A percentile compares a stretch with the other conserved stretches of the same genome.
phyloP scores from a whole-genome alignment of 2,113 vertebrate species.

The Oriolus oriolus region DNA sequence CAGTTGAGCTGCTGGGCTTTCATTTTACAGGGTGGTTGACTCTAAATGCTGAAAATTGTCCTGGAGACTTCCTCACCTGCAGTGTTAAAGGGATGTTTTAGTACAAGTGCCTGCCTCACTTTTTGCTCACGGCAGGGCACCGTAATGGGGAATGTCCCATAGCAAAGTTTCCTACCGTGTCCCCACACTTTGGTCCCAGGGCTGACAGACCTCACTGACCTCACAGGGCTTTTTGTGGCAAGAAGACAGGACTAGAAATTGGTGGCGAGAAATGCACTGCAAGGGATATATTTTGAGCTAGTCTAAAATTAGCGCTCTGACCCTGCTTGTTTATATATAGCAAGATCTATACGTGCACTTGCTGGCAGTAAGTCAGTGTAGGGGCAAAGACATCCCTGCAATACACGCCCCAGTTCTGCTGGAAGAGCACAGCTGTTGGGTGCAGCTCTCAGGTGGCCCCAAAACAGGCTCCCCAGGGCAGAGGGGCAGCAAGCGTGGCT shows the following conservation, averaged over 20 bases:
- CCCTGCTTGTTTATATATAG: slow-evolving; percentile 10
- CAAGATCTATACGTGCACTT: background rate
- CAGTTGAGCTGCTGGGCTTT: background rate
- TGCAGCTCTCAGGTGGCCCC: background rate
- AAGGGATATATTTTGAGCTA: background rate
- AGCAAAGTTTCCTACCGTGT: background rate
- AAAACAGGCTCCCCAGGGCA: background rate
- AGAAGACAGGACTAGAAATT: background rate
- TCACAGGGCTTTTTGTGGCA: background rate
- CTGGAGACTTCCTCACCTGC: background rate
- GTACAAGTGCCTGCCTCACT: background rate
- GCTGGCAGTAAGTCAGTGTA: background rate
- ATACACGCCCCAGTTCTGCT: background rate
- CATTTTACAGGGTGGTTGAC: background rate
- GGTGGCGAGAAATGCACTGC: background rate
- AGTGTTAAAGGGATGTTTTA: background rate
- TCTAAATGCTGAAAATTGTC: background rate
- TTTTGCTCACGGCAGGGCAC: background rate
- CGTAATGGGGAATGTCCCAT: background rate
- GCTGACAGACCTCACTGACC: background rate
- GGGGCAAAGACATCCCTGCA: background rate
- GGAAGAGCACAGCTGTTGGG: background rate
- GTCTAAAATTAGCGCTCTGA: slow-evolving; percentile 41
- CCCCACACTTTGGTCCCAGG: background rate
- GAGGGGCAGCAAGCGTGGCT: background rate